These are phyloP conservation scores for Norana najaformis DNA, from an alignment of 2,888 invertebrate species.

Conservation along the genomic window DNA sequence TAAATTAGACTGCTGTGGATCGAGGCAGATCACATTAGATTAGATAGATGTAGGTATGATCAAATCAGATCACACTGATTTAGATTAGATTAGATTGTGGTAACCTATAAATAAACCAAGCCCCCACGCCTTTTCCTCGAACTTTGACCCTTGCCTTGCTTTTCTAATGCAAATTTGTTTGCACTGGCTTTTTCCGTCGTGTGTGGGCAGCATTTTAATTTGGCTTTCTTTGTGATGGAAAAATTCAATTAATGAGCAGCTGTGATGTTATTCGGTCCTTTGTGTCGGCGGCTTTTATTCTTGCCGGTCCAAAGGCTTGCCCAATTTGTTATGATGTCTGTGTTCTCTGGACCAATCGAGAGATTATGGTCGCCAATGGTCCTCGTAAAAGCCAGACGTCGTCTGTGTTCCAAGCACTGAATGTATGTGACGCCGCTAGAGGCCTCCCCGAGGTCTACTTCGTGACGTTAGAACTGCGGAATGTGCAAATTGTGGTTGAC, in stretches of 20 bases:
- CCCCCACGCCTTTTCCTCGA: background rate
- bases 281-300: background rate
- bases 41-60: too few relatives aligned
- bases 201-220: background rate
- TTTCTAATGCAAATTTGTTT: background rate
- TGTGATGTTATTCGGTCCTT: background rate
- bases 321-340: background rate
- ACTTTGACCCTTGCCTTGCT: background rate
- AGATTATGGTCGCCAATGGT: background rate
- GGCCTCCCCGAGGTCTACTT: background rate
- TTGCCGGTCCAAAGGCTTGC: background rate
- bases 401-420: background rate
- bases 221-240: slow-evolving; percentile 1
- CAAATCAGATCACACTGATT: too few relatives aligned
- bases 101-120: background rate
- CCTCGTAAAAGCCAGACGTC: background rate
- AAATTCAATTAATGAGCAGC: background rate
- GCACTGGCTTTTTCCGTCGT: background rate
- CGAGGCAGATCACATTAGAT: too few relatives aligned
- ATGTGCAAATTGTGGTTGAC: background rate
- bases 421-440: background rate
- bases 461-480: background rate
- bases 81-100: background rate
- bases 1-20: background rate
- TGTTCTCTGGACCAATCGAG: background rate